Conservation (phyloP, 1,140 invertebrate genomes). For the Lordiphosa mommai region DNA sequence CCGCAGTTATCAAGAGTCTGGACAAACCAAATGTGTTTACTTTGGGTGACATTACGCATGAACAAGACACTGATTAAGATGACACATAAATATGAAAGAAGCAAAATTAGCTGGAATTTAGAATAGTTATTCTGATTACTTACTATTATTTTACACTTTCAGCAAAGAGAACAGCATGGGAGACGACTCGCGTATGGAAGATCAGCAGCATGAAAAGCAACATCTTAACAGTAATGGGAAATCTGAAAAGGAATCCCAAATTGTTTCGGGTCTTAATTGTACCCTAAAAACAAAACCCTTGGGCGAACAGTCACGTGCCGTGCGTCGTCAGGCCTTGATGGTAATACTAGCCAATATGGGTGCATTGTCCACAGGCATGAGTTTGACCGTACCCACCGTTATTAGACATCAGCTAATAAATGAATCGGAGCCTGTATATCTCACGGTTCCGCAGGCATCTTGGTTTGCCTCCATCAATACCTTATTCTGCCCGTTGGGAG, state of each 20-base stretch:
- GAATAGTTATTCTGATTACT: too few species aligned
- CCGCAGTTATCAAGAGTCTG: too few species aligned
- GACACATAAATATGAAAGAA: too few species aligned
- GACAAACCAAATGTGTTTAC: too few species aligned
- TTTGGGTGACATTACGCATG: too few species aligned
- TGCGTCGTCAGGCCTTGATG: conserved; percentile 58
- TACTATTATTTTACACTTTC: background rate
- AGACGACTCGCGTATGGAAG: background rate
- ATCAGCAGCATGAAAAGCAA: conserved; percentile 17
- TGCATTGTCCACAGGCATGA: conserved; percentile 61
- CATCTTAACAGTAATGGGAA: conserved; percentile 10
- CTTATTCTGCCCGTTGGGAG: conserved; percentile 67
- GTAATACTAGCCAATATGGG: conserved; percentile 70
- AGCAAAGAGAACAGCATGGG: conserved; percentile 17
- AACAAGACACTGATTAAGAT: too few species aligned
- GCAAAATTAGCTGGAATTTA: too few species aligned
- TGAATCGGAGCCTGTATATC: conserved; percentile 33
- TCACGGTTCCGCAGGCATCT: conserved; percentile 41
- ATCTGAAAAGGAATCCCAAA: conserved; percentile 22
- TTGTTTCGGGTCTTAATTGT: conserved; percentile 44
- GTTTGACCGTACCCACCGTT: conserved; percentile 62
- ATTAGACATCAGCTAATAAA: conserved; percentile 47
- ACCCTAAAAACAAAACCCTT: conserved; percentile 37
- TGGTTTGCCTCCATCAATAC: conserved; percentile 77
- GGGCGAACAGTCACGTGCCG: conserved; percentile 59